phyloP scores from a whole-genome alignment of 2,888 invertebrate genomes.

The Nephrotoma guestfalica region DNA sequence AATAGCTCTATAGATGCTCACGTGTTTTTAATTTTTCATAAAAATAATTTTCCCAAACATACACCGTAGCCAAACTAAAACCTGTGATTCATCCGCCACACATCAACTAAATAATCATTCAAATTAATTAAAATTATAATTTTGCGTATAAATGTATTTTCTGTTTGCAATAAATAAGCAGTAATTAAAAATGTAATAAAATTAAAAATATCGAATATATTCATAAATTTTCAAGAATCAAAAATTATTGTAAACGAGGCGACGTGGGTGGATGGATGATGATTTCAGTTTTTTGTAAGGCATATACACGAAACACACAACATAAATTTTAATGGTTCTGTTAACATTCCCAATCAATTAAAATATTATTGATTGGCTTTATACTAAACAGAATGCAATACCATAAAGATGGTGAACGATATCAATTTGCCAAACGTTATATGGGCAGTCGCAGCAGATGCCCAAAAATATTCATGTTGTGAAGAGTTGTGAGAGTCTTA shows the following conservation, averaged over 20 bases:
- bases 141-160: neutral
- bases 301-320: neutral
- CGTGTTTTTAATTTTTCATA: too few relatives aligned
- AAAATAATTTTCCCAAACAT: too few relatives aligned
- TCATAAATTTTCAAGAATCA: neutral
- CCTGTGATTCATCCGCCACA: neutral
- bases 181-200: neutral
- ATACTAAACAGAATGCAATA: neutral
- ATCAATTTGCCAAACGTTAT: neutral
- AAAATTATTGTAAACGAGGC: neutral
- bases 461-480: neutral
- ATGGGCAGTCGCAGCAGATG: neutral
- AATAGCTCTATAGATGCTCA: too few relatives aligned
- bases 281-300: neutral
- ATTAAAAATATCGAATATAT: neutral
- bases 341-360: neutral
- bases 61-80: too few relatives aligned
- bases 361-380: neutral
- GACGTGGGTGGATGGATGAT: neutral
- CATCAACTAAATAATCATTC: neutral
- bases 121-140: neutral
- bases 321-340: neutral
- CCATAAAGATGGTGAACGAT: neutral
- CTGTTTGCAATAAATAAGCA: neutral
- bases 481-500: neutral